Base-by-base conservation (phyloP, 1,140 invertebrate genomes). In the Lordiphosa clarofinis region DNA sequence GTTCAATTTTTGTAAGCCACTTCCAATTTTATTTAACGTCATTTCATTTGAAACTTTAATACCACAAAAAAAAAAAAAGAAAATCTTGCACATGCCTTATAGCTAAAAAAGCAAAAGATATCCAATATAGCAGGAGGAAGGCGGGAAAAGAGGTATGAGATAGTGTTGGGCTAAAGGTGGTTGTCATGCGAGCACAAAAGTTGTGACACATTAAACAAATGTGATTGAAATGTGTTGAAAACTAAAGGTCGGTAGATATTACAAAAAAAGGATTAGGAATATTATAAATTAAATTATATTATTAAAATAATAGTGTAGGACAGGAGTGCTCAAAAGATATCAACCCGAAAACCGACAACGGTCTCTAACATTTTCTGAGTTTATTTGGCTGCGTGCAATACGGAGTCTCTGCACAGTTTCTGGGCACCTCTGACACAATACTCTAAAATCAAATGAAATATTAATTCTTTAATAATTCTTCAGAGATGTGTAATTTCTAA, bases 1-100 rank as follows among this genome's bases (percentile, higher is more conserved):
- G 78, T 84, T 82, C 78, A 84, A 82, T 82, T 82, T 81, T 75
- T 75, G 73, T 42, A 82, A 82, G 76, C 84, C 76, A 73, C 76
- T 73, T 84, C 68, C 76, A 82, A 82, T 82, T 82, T 82, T 82
- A 84, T 82, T 82, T 84, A 82, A 82, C 78, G 76, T 84, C 78
- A 82, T 82, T 81, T 84, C 73, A 69, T 67, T 42, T 84, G 76
- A 82, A 73, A 84, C 72, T 82, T 82, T 84, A 82, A 82, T 82
- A 82, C 72, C 72, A 33, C 56, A 75, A 19, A 19, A 73, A 73
- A 75, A 59, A 48, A 15, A 19, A 19, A 12, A 15, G 19, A 55
- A 69, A 48, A 75, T 21, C 63, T 73, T 69, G 58, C 78, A 73
- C 76, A 56, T 67, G 44, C n/a, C n/a, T 57, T 62, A n/a, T n/a